A percentile compares a stretch with the other conserved stretches of the same genome.
Evolutionary conservation across 2,113 vertebrate genomes (phyloP).

Genomic region (Chlamydotis undulata): DNA sequence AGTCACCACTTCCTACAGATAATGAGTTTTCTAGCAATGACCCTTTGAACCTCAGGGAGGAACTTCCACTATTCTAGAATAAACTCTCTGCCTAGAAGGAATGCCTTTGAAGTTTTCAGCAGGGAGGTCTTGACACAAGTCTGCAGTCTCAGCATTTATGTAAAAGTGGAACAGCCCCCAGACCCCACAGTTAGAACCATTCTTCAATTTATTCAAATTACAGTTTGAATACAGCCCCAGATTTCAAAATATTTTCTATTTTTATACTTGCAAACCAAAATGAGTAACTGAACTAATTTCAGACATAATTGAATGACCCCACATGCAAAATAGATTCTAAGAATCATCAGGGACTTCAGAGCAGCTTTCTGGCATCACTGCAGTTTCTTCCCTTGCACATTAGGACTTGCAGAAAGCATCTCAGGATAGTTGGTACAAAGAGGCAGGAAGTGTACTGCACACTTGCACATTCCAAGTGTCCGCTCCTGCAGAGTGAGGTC

Average conservation of each 20-base stretch:
- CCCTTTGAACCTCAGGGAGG: neutral
- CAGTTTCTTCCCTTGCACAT: neutral
- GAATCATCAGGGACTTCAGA: neutral
- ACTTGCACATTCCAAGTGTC: conserved; percentile 18
- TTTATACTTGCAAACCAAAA: conserved; percentile 7
- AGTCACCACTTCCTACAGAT: neutral
- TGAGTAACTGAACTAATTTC: conserved; percentile 15
- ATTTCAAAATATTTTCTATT: conserved; percentile 24
- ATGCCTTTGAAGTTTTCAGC: conserved; percentile 26
- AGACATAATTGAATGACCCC: neutral
- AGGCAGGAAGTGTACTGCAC: conserved; percentile 32
- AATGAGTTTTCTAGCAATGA: neutral
- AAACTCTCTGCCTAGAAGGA: neutral
- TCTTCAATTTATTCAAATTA: neutral
- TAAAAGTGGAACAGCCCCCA: neutral
- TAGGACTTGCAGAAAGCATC: neutral
- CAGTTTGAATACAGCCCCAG: neutral
- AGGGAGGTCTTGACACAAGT: conserved; percentile 17
- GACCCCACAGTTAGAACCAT: neutral
- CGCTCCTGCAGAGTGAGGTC: conserved; percentile 44
- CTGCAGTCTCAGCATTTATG: neutral
- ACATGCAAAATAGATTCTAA: neutral
- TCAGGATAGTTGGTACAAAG: neutral
- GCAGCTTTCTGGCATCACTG: neutral
- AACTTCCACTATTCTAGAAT: conserved; percentile 9